Base-by-base conservation (phyloP, 2,797 vertebrate genomes). In the Pterois miles region DNA sequence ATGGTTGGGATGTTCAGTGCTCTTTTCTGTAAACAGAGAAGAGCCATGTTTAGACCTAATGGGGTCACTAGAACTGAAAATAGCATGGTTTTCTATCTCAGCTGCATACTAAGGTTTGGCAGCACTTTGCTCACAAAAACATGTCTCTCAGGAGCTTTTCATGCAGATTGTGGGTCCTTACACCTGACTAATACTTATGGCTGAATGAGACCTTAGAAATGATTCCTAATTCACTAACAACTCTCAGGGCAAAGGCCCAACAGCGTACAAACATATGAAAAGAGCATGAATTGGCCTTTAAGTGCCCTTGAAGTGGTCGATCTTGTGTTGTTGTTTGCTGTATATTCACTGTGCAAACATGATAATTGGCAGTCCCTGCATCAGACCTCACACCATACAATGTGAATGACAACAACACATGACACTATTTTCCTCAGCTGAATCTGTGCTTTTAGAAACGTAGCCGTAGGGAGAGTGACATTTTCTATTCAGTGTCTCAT, bases 401-500 rank as follows among this genome's bases (percentile, higher is more conserved):
- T 81, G 77, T 69, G 54, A 85, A 80, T 69, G 69, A 80, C 74
- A 89, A 76, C 75, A 84, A 74, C 80, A 76, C 78, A 80, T 79
- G 59, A 86, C 79, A 74, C 74, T 58, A 66, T 86, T 88, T 46
- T 89, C 75, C 77, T 67, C 73, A 29, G 54, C 52, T 69, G 71
- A 85, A 78, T 88, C 58, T 74, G 27, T 81, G 78, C 67, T 82
- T 82, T 81, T 71, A 43, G 54, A 75, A 81, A 78, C 25, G 58
- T 29, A 56, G 65, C 80, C 63, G 72, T 22, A 13, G 70, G 71
- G 36, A 74, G 73, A 86, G 76, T 83, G 85, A 75, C 83, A 87
- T 86, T 90, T 91, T 76, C 46, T 57, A 80, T 84, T 85, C 73
- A 84, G 82, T 14, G 8, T 85, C 82, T 90, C 78, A 89, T 90